Conservation (phyloP, 1,140 invertebrate genomes). For the Heliconius nattereri region DNA sequence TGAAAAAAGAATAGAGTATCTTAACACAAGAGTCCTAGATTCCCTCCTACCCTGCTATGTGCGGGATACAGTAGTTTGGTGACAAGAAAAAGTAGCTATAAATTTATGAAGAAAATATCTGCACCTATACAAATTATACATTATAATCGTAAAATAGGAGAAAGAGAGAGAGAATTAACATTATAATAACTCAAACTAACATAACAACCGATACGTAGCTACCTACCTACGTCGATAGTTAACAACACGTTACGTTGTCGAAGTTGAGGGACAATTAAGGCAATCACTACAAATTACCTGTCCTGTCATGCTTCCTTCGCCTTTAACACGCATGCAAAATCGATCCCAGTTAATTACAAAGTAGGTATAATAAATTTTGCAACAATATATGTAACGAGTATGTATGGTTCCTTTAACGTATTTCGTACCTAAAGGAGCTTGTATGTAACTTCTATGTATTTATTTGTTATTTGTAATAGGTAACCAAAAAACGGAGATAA, state of each 20-base stretch:
- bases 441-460: no score
- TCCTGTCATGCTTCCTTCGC: slow-evolving; percentile 39
- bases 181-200: neutral
- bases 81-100: no score
- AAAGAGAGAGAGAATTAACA: neutral
- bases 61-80: no score
- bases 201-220: neutral
- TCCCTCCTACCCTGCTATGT: no score
- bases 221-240: slow-evolving; percentile 20
- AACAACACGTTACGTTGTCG: slow-evolving; percentile 24
- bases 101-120: no score
- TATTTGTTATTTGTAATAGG: neutral
- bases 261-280: slow-evolving; percentile 38
- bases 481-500: neutral
- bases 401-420: neutral
- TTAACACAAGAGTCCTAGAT: no score
- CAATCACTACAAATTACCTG: slow-evolving; percentile 38
- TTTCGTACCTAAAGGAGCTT: no score
- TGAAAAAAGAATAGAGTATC: no score
- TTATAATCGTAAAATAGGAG: neutral
- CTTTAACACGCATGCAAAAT: slow-evolving; percentile 39
- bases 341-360: slow-evolving; percentile 24
- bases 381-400: no score
- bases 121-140: no score
- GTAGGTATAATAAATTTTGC: neutral